phyloP scores from a whole-genome alignment of 2,113 vertebrate species.

The Pachycephala philippinensis region DNA sequence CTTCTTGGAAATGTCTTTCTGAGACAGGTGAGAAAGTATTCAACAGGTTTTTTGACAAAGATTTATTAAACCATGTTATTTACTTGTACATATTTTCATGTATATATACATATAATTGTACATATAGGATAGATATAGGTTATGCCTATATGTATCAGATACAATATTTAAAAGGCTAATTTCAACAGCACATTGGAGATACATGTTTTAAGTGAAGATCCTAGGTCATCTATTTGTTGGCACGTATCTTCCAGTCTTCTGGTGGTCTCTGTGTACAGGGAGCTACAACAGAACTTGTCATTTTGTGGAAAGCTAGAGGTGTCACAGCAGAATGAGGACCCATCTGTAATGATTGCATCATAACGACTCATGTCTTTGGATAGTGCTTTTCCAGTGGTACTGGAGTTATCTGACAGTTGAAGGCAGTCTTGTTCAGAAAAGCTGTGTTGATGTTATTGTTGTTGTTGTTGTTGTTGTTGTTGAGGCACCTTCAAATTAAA shows the following conservation, averaged over 20 bases:
- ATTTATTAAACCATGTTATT: background rate
- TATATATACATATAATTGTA: background rate
- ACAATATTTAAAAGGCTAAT: background rate
- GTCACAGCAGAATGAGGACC: background rate
- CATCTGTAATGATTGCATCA: background rate
- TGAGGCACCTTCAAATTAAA: background rate
- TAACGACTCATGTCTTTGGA: background rate
- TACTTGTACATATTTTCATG: background rate
- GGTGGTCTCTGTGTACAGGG: background rate
- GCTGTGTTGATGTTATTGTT: background rate
- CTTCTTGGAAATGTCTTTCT: background rate
- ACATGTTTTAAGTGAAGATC: background rate
- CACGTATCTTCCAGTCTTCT: background rate
- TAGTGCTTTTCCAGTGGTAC: background rate
- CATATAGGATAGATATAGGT: accelerated
- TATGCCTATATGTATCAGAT: too few relatives aligned
- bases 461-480: background rate
- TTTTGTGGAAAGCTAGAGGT: background rate
- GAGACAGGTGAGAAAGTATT: background rate
- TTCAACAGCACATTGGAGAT: background rate
- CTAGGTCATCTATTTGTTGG: background rate
- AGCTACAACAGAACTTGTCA: background rate
- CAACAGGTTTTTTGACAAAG: background rate
- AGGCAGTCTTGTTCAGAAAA: background rate
- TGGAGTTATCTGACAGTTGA: background rate